A percentile compares a stretch with the other conserved stretches of the same genome.
Conservation (phyloP, 2,797 vertebrate species). For the Macropodus opercularis region DNA sequence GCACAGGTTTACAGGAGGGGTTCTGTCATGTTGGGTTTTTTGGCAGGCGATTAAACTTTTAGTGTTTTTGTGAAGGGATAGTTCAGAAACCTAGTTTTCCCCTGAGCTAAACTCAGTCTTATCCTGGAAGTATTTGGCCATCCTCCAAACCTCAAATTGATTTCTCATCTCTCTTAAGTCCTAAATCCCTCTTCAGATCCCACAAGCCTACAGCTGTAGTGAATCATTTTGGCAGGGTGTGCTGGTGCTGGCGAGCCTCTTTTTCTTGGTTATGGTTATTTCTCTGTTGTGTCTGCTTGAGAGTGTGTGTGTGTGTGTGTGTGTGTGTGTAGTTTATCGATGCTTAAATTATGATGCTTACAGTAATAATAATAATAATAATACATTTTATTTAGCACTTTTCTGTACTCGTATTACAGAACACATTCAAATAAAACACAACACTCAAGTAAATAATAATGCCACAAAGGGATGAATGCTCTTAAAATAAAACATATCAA, state of each 20-base stretch:
- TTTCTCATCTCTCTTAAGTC: conserved; percentile 76
- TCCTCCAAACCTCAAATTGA: conserved; percentile 74
- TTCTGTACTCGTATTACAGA: not conserved
- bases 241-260: conserved; percentile 39
- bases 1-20: conserved; percentile 18
- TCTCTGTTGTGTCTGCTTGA: conserved; percentile 7
- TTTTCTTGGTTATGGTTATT: conserved; percentile 36
- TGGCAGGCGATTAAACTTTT: conserved; percentile 58
- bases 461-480: no score
- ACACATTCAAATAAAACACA: no score
- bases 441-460: no score
- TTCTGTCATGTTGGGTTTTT: conserved; percentile 29
- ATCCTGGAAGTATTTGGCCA: conserved; percentile 59
- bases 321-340: conserved; percentile 3
- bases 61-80: conserved; percentile 46
- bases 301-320: no score
- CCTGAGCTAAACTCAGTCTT: conserved; percentile 46
- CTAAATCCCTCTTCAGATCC: conserved; percentile 68
- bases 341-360: no score
- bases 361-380: no score
- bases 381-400: not conserved
- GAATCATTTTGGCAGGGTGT: conserved; percentile 60
- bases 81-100: conserved; percentile 42
- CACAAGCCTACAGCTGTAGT: conserved; percentile 55
- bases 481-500: no score